Evolutionary conservation across 2,888 invertebrate species (phyloP), one percentile per base, ranked within the genome.

Genomic region (Gerosis bhagava): DNA sequence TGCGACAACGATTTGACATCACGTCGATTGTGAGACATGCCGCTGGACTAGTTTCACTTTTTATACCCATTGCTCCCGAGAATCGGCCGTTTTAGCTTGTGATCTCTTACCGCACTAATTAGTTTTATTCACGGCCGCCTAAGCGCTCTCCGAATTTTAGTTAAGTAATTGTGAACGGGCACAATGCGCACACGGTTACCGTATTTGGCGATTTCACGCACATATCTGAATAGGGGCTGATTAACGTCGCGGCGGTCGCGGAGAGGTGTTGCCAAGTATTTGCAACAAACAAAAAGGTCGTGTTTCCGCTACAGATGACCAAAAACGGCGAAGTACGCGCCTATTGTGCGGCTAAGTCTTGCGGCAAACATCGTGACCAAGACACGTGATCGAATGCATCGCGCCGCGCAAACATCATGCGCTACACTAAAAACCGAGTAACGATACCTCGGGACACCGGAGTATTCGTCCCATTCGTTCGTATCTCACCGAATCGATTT

Each of bases 1-100:
- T 70, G 82, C 79, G 76, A 82, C 83, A 81, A 79, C 81, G 80
- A 81, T 82, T 82, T 80, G 84, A 87, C 81, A 82, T 82, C 79
- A 70, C 76, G 80, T 83, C 82, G 83, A 84, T 83, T 84, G 83
- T 79, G 73, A 81, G 84, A 83, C 83, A 76, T 74, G 77, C 71
- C 71, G 78, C 62, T 75, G 71, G 59, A 79, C 76, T 80, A 78
- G 80, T 79, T 78, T 74, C 67, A 65, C 70, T 83, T 82, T 81
- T 83, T 83, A 68, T 67, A 54, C 63, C 59, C 64, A 57, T 62
- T 68, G 61, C 57, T 72, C 71, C 68, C 70, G 63, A 67, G 68
- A 67, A 70, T 65, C 65, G 68, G 67, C 60, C 62, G 67, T 65
- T 75, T 83, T 79, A 83, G 84, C 87, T 87, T 87, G 87, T 88